A percentile compares a stretch with the other conserved stretches of the same genome.
Conservation (phyloP, 2,888 invertebrate genomes). For the Chorisops tibialis region DNA sequence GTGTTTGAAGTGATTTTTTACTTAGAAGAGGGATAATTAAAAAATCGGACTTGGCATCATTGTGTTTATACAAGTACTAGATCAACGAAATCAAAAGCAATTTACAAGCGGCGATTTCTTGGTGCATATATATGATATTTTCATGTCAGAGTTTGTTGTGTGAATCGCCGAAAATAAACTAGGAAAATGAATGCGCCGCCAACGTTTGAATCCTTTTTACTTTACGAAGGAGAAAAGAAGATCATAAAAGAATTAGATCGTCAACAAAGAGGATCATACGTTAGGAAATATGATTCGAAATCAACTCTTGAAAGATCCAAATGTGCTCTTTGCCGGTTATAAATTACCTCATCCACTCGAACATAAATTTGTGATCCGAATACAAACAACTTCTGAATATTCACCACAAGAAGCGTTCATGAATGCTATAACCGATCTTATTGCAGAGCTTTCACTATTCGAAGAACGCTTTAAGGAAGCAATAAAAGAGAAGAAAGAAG, state of each 20-base stretch:
- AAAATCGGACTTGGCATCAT: no score
- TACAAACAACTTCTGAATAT: slow-evolving; percentile 94
- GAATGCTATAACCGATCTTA: slow-evolving; percentile 96
- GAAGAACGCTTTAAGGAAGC: slow-evolving; percentile 86
- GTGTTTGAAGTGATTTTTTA: no score
- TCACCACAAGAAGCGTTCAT: slow-evolving; percentile 97
- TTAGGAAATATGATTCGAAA: slow-evolving; percentile 97
- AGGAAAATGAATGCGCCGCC: slow-evolving; percentile 96
- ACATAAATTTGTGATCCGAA: slow-evolving; percentile 93
- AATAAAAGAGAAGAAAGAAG: slow-evolving; percentile 73
- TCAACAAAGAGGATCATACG: slow-evolving; percentile 99
- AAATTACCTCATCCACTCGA: slow-evolving; percentile 98
- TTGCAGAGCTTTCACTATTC: slow-evolving; percentile 91
- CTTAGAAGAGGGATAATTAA: no score
- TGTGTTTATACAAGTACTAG: no score
- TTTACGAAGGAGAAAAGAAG: slow-evolving; percentile 98
- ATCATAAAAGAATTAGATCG: slow-evolving; percentile 93
- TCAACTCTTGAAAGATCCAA: slow-evolving; percentile 95
- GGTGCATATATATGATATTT: no score
- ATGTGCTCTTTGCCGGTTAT: slow-evolving; percentile 98
- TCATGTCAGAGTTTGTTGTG: no score
- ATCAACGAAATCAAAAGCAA: no score
- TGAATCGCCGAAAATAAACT: no score
- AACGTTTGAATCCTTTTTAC: slow-evolving; percentile 95
- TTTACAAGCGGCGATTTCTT: no score